phyloP scores from a whole-genome alignment of 2,888 invertebrate genomes.

The Phortica magna region DNA sequence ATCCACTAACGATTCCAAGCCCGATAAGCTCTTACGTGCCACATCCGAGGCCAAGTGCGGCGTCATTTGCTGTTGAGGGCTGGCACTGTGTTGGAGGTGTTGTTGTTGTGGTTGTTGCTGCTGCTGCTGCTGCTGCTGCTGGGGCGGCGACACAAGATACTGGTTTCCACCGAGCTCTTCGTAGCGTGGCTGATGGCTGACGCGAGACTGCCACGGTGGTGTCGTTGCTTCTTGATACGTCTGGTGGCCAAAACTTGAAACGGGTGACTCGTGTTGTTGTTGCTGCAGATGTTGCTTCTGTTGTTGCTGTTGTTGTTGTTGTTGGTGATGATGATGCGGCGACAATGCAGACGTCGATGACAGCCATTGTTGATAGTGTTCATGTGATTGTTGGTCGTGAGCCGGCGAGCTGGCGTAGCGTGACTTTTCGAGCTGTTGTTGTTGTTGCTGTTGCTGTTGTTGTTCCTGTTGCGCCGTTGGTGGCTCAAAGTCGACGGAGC shows the following conservation, averaged over 20 bases:
- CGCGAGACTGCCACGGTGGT: conserved; percentile 49
- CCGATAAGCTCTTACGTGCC: conserved; percentile 91
- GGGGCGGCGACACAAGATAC: conserved; percentile 53
- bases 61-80: conserved; percentile 37
- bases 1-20: conserved; percentile 92
- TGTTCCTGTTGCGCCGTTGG: conserved; percentile 46
- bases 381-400: conserved; percentile 45
- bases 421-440: conserved; percentile 42
- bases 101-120: conserved; percentile 66
- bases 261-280: conserved; percentile 39
- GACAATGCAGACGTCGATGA: neutral
- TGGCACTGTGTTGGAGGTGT: conserved; percentile 41
- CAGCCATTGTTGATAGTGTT: conserved; percentile 59
- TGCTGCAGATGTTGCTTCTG: conserved; percentile 35
- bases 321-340: conserved; percentile 43
- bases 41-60: conserved; percentile 80
- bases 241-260: conserved; percentile 31
- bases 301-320: conserved; percentile 43
- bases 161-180: conserved; percentile 50
- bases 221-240: conserved; percentile 38
- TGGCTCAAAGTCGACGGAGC: conserved; percentile 64
- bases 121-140: conserved; percentile 63
- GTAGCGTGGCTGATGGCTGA: conserved; percentile 54
- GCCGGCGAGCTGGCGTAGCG: conserved; percentile 51
- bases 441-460: conserved; percentile 43